These are phyloP conservation scores for Frankliniella fusca DNA, from an alignment of 2,888 invertebrate species.

Conservation along the genomic window DNA sequence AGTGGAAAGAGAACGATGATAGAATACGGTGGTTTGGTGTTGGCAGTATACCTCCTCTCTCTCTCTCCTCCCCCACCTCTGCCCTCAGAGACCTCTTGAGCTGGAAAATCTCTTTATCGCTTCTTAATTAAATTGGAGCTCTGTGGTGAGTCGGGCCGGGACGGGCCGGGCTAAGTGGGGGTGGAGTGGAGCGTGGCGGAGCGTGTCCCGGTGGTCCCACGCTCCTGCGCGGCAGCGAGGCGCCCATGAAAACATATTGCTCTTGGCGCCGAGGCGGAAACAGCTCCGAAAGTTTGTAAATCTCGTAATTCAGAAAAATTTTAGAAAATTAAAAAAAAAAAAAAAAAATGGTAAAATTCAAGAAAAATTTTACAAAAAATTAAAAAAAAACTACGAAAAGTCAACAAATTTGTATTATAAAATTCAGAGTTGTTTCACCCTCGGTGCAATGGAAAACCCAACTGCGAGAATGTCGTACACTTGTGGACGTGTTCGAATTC, in stretches of 20 bases:
- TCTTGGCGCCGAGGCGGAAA: neutral
- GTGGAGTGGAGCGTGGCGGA: neutral
- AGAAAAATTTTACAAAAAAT: too few species aligned
- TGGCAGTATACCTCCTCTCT: neutral
- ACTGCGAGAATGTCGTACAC: neutral
- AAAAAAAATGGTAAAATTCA: too few species aligned
- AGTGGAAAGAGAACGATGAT: neutral
- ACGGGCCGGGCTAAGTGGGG: too few species aligned
- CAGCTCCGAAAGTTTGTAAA: too few species aligned
- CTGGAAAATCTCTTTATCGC: conserved; percentile 26
- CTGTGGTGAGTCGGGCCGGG: too few species aligned
- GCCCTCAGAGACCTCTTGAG: neutral
- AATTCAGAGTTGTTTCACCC: too few species aligned
- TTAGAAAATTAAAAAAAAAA: too few species aligned
- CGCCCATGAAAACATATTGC: neutral
- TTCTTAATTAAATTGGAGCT: conserved; percentile 20
- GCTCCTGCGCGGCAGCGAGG: neutral
- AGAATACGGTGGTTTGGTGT: neutral
- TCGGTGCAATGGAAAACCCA: neutral
- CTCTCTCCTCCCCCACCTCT: neutral
- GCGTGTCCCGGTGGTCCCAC: neutral
- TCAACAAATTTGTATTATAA: too few species aligned
- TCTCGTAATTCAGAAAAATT: too few species aligned
- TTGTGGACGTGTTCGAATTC: too few species aligned
- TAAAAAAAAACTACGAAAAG: too few species aligned